phyloP scores from a whole-genome alignment of 1,140 invertebrate genomes.

The Eulimnadia texana region DNA sequence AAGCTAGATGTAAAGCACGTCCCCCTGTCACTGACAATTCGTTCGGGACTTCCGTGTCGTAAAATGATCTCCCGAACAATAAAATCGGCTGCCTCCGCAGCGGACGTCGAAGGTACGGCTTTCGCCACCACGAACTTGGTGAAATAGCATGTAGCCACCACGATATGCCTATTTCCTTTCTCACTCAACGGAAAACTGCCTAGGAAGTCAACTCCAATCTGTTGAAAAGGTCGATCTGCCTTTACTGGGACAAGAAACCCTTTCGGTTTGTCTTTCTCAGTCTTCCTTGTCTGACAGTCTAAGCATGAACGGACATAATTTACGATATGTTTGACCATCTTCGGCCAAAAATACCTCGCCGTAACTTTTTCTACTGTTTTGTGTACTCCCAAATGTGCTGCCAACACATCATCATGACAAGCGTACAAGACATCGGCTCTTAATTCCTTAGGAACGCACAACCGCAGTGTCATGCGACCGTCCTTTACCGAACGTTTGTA shows the following conservation, averaged over 20 bases:
- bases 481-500: too few relatives aligned
- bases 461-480: too few relatives aligned
- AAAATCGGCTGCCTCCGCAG: background rate
- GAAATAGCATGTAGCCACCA: conserved; percentile 23
- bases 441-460: background rate
- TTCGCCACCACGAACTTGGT: conserved; percentile 23
- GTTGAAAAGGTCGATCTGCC: background rate
- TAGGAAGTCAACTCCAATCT: too few relatives aligned
- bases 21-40: conserved; percentile 21
- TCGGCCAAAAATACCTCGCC: background rate
- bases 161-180: conserved; percentile 24
- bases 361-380: background rate
- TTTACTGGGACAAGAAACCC: background rate
- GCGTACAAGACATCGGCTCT: background rate
- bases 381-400: background rate
- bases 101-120: too few relatives aligned
- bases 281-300: background rate
- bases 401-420: background rate
- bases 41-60: conserved; percentile 20
- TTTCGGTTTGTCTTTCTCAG: background rate
- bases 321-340: background rate
- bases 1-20: conserved; percentile 18
- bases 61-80: conserved; percentile 21
- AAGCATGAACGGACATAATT: background rate
- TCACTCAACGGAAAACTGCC: too few relatives aligned